Base-by-base conservation (phyloP, 2,113 vertebrate species). In the Lampris incognitus region DNA sequence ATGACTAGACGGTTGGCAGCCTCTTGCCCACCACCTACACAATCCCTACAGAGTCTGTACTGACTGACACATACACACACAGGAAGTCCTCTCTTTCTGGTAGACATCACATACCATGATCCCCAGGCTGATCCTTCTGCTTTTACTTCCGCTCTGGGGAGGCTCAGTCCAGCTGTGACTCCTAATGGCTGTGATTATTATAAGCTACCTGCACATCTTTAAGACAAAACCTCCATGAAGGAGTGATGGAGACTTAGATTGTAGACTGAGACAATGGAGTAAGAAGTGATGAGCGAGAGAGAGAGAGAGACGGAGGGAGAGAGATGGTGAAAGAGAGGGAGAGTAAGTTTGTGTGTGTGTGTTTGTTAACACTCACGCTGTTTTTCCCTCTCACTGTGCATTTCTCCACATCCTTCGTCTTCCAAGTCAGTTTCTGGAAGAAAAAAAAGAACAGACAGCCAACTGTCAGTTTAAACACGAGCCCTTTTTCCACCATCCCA, bases 301-400 rank as follows among this genome's bases (percentile, higher is more conserved):
- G 3, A 55, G 9, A 36, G 13, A 48, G 36, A 24, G 50, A 49
- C 52, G 1, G 37, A 5, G 42, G 44, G 38, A 76, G 1, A 37
- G 40, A 68, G 52, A 58, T 24, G 7, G 42, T 37, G 62, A 8
- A 24, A 51, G 24, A 58, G 64, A 51, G 64, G n/a, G 24, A 6
- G 36, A 39, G 9, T 13, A 5, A 66, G 24, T 24, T 24, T 66
- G 48, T 40, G 64, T 6, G 57, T 59, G 59, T 64, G 50, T 69
- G 63, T 24, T 38, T 60, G 67, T 66, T 56, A 44, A 85, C 62
- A 94, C 94, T 94, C 88, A 95, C 94, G 84, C 93, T 95, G 89
- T 94, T 95, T 10, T 95, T 95, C 75, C 94, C 94, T 74, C 94
- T 88, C 91, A 95, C 92, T 4, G 94, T 95, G 86, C 94, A 95